These are phyloP conservation scores for Hemibagrus guttatus DNA, from an alignment of 2,797 vertebrate genomes.

Conservation along the genomic window DNA sequence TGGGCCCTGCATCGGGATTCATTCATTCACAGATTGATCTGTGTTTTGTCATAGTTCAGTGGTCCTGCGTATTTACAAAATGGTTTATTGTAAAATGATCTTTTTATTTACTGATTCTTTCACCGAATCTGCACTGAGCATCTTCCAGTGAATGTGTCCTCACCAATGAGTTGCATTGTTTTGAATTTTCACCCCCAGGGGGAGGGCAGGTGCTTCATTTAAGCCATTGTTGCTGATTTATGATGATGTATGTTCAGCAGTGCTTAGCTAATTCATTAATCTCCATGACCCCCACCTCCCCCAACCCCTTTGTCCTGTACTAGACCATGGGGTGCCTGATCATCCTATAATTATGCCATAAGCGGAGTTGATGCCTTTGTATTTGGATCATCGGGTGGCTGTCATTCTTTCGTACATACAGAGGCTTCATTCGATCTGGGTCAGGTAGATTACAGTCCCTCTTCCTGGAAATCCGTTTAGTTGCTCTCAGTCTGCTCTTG, in stretches of 20 bases:
- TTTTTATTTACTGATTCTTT: neutral
- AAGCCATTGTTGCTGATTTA: neutral
- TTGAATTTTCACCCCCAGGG: neutral
- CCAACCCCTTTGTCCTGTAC: neutral
- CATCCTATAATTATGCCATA: neutral
- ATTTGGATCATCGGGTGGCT: neutral
- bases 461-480: slow-evolving; percentile 60
- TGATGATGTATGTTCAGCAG: neutral
- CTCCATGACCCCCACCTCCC: too few species aligned
- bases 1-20: too few species aligned
- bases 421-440: slow-evolving; percentile 54
- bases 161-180: neutral
- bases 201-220: neutral
- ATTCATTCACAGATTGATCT: neutral
- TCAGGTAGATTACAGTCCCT: slow-evolving; percentile 59
- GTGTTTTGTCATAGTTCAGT: neutral
- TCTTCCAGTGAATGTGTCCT: neutral
- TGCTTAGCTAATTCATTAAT: neutral
- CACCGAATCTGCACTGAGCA: neutral
- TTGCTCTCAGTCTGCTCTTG: slow-evolving; percentile 29
- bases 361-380: neutral
- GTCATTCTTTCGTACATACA: slow-evolving; percentile 8
- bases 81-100: neutral
- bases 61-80: neutral
- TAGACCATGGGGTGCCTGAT: neutral